Percentiles rank a stretch among this genome's conserved stretches.
phyloP scores from a whole-genome alignment of 2,888 invertebrate genomes.

The Cheilosia pagana region DNA sequence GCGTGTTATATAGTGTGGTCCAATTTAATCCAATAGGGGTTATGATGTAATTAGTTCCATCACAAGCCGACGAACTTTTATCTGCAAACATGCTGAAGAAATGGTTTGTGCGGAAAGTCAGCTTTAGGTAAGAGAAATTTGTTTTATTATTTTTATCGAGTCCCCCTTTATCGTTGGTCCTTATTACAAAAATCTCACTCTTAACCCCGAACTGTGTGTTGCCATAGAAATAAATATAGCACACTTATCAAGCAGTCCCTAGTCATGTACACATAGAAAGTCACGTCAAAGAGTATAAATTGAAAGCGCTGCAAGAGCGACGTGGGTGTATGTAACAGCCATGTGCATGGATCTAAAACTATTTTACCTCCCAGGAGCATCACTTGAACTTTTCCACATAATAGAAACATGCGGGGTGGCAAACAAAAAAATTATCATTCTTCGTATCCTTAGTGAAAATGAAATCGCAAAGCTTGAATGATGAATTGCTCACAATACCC shows the following conservation, averaged over 20 bases:
- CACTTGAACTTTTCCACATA: slow-evolving; percentile 67
- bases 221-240: not conserved
- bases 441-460: slow-evolving; percentile 32
- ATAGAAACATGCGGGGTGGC: not conserved
- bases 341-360: slow-evolving; percentile 40
- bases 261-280: slow-evolving; percentile 20
- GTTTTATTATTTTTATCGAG: slow-evolving; percentile 9
- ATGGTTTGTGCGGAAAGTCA: slow-evolving; percentile 82
- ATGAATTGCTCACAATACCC: not conserved
- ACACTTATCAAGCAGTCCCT: not conserved
- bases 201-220: slow-evolving; percentile 21
- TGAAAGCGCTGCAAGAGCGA: slow-evolving; percentile 20
- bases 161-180: not conserved
- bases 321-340: not conserved
- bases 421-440: slow-evolving; percentile 3
- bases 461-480: slow-evolving; percentile 1
- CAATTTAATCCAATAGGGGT: not conserved
- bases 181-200: not conserved
- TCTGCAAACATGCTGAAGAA: slow-evolving; percentile 80
- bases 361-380: slow-evolving; percentile 60
- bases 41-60: slow-evolving; percentile 63
- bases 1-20: not conserved
- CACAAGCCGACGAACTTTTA: slow-evolving; percentile 28
- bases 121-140: slow-evolving; percentile 80
- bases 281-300: slow-evolving; percentile 10